phyloP scores from a whole-genome alignment of 2,888 invertebrate species.

The Urechis unicinctus region DNA sequence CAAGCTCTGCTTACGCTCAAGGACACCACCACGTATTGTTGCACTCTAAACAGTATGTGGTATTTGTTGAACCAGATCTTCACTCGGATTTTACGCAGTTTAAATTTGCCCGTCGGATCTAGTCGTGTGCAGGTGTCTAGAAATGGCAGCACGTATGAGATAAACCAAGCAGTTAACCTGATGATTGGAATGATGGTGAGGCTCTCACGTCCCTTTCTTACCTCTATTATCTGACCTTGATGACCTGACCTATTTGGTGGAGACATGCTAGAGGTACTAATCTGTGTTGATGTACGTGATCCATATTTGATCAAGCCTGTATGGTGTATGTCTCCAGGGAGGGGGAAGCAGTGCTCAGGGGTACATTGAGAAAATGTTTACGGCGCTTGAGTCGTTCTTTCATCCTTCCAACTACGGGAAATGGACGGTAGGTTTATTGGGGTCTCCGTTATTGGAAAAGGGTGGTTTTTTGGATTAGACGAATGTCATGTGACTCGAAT shows the following conservation, averaged over 20 bases:
- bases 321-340: conserved; percentile 56
- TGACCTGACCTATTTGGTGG: too few species aligned
- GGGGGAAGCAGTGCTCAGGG: conserved; percentile 65
- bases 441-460: too few species aligned
- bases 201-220: too few species aligned
- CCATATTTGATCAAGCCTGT: background rate
- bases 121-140: conserved; percentile 29
- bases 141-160: conserved; percentile 53
- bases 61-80: too few species aligned
- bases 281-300: background rate
- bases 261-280: too few species aligned
- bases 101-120: conserved; percentile 71
- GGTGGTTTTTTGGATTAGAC: too few species aligned
- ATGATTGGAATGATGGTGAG: conserved; percentile 57
- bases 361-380: conserved; percentile 73
- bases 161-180: conserved; percentile 56
- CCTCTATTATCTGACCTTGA: too few species aligned
- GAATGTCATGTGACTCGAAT: too few species aligned
- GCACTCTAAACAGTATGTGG: too few species aligned
- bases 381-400: conserved; percentile 76
- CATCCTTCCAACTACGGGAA: conserved; percentile 82
- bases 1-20: too few species aligned
- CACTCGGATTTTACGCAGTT: conserved; percentile 60
- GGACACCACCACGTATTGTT: too few species aligned
- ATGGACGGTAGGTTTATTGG: conserved; percentile 61